Evolutionary conservation across 2,113 vertebrate genomes (phyloP).

Genomic region (cat (Felis catus)): F.catus_Fca126_mat1.0 CM031413.1:169163501-169164000

Average conservation of each 20-base stretch:
- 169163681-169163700: neutral
- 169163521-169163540: neutral
- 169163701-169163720: neutral
- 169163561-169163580: neutral
- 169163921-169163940: accelerated
- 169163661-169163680: accelerated
- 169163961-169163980: accelerated
- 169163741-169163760: neutral
- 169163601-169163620: slow-evolving; percentile 53
- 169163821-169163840: neutral
- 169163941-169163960: too few relatives aligned
- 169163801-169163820: neutral
- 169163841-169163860: too few relatives aligned
- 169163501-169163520: neutral
- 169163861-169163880: accelerated
- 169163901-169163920: neutral
- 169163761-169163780: accelerated
- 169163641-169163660: neutral
- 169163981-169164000: accelerated
- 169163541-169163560: neutral
- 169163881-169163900: neutral
- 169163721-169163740: neutral
- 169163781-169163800: neutral
- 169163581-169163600: neutral
- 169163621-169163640: neutral